Conservation (phyloP, 2,888 invertebrate genomes). For the Parnassius apollo region DNA sequence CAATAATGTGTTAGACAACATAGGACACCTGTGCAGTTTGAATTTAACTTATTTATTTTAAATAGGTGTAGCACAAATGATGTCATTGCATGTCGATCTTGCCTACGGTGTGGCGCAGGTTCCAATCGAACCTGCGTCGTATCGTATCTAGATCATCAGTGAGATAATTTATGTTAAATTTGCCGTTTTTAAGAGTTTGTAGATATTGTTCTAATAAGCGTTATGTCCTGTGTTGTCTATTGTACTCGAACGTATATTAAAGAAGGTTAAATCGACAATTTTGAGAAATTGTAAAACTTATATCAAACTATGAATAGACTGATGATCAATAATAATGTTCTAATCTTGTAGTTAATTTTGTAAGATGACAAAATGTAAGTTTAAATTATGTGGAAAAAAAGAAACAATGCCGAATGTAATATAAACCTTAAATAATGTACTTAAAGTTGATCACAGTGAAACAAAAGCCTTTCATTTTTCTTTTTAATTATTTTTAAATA, state of each 20-base stretch:
- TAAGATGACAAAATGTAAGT: slow-evolving; percentile 78
- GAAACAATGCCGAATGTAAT: slow-evolving; percentile 54
- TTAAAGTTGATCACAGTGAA: slow-evolving; percentile 68
- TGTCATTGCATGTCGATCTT: slow-evolving; percentile 39
- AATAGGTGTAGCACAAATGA: slow-evolving; percentile 50
- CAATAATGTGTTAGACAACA: slow-evolving; percentile 73
- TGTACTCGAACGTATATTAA: slow-evolving; percentile 62
- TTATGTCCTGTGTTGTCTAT: slow-evolving; percentile 74
- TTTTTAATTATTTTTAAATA: slow-evolving; percentile 62
- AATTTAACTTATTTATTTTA: slow-evolving; percentile 76
- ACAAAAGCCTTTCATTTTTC: slow-evolving; percentile 73
- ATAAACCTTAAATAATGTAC: slow-evolving; percentile 67
- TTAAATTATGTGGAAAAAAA: slow-evolving; percentile 68
- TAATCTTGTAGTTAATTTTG: slow-evolving; percentile 79
- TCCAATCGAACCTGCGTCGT: slow-evolving; percentile 38
- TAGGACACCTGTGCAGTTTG: slow-evolving; percentile 60
- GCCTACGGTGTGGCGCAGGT: slow-evolving; percentile 41
- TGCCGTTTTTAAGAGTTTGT: slow-evolving; percentile 61
- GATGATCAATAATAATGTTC: slow-evolving; percentile 79
- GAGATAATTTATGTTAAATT: slow-evolving; percentile 67
- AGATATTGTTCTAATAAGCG: slow-evolving; percentile 63
- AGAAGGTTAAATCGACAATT: slow-evolving; percentile 69
- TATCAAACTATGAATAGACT: slow-evolving; percentile 80
- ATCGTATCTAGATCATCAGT: slow-evolving; percentile 41
- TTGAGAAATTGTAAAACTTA: slow-evolving; percentile 71